Evolutionary conservation across 2,797 vertebrate species (phyloP).

Genomic region (Microctenopoma lineatum): DNA sequence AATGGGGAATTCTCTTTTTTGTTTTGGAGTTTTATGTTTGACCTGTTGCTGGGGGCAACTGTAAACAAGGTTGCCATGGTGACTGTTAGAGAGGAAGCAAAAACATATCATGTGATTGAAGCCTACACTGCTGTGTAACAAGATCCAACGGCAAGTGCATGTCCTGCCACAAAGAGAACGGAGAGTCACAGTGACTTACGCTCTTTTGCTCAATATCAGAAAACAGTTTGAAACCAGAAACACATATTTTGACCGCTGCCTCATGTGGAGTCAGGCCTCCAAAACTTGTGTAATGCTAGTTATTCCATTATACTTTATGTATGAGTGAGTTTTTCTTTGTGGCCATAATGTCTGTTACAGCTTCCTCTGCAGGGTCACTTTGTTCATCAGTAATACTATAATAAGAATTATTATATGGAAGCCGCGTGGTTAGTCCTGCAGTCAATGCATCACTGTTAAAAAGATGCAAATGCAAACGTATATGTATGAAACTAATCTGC

Average conservation of each 20-base stretch:
- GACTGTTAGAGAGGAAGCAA: conserved; percentile 81
- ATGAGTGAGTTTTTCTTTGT: conserved; percentile 3
- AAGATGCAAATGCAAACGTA: conserved; percentile 9
- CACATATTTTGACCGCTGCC: conserved; percentile 17
- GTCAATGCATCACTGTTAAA: conserved; percentile 34
- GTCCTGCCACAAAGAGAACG: conserved; percentile 69
- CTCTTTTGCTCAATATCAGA: conserved; percentile 17
- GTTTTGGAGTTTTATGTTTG: conserved; percentile 86
- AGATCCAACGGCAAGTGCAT: conserved; percentile 73
- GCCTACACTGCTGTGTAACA: conserved; percentile 79
- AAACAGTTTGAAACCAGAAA: conserved; percentile 17
- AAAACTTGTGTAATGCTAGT: neutral
- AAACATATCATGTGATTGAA: conserved; percentile 87
- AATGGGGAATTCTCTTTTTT: conserved; percentile 83
- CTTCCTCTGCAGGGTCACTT: conserved; percentile 28
- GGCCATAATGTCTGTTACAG: neutral
- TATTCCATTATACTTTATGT: conserved; percentile 2
- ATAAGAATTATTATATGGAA: conserved; percentile 54
- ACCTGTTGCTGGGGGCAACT: conserved; percentile 85
- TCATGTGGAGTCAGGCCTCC: conserved; percentile 1
- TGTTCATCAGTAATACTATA: neutral
- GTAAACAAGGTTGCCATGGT: conserved; percentile 87
- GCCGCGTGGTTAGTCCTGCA: conserved; percentile 38
- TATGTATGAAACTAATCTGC: conserved; percentile 12
- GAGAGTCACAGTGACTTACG: conserved; percentile 61